phyloP scores from a whole-genome alignment of 1,140 invertebrate genomes.

The Galleria mellonella region DNA sequence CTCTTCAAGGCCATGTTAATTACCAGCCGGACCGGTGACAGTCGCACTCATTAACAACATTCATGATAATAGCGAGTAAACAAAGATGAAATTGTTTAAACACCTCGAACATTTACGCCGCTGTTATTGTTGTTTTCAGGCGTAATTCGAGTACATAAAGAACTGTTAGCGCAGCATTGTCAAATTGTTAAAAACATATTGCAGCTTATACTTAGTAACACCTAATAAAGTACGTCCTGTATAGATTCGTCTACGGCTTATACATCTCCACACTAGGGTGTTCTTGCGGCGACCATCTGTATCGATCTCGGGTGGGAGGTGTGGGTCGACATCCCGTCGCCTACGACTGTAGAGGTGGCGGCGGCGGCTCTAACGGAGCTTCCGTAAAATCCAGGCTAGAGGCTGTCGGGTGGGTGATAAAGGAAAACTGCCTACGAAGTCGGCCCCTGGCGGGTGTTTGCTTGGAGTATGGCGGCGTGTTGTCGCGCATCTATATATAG shows the following conservation, averaged over 20 bases:
- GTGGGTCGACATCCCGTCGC: slow-evolving; percentile 58
- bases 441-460: slow-evolving; percentile 58
- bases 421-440: slow-evolving; percentile 66
- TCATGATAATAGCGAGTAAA: slow-evolving; percentile 12
- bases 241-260: slow-evolving; percentile 16
- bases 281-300: slow-evolving; percentile 63
- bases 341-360: slow-evolving; percentile 30
- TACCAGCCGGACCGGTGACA: slow-evolving; percentile 47
- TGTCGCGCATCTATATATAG: slow-evolving; percentile 68
- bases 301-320: slow-evolving; percentile 64
- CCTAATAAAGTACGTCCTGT: slow-evolving; percentile 15
- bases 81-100: slow-evolving; percentile 7
- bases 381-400: slow-evolving; percentile 59
- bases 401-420: slow-evolving; percentile 65
- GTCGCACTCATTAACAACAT: slow-evolving; percentile 27
- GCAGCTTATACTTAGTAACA: too few species aligned
- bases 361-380: slow-evolving; percentile 43
- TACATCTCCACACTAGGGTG: slow-evolving; percentile 34
- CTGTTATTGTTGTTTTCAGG: too few species aligned
- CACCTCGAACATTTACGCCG: not conserved
- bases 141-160: too few species aligned
- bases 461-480: slow-evolving; percentile 38
- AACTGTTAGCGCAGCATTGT: too few species aligned
- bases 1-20: slow-evolving; percentile 59
- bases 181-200: too few species aligned